A percentile compares a stretch with the other conserved stretches of the same genome.
Evolutionary conservation across 2,888 invertebrate species (phyloP).

Genomic region (Callimorpha dominula): DNA sequence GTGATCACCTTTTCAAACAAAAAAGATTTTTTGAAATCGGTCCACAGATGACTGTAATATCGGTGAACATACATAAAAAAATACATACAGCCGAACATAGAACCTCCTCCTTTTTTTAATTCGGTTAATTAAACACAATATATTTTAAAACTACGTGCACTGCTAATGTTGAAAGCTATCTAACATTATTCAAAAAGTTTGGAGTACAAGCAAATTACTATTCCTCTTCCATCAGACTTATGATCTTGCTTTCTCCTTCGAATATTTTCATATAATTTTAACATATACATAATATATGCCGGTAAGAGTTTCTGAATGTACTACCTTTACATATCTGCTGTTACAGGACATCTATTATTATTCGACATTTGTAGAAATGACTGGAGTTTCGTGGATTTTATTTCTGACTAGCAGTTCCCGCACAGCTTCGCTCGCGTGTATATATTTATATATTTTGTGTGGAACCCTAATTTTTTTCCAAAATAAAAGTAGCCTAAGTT

Average conservation of each 20-base stretch:
- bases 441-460: no score
- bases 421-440: no score
- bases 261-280: conserved; percentile 47
- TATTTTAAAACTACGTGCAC: neutral
- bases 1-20: no score
- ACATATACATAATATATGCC: conserved; percentile 44
- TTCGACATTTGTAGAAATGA: conserved; percentile 22
- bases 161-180: conserved; percentile 2
- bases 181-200: neutral
- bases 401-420: no score
- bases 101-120: no score
- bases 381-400: neutral
- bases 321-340: conserved; percentile 38
- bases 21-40: no score
- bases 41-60: no score
- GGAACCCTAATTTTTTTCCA: no score
- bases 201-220: conserved; percentile 14
- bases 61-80: no score
- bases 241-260: conserved; percentile 34
- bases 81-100: no score
- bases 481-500: no score
- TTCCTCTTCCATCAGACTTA: conserved; percentile 26
- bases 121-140: neutral
- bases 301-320: conserved; percentile 43
- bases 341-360: conserved; percentile 13